A percentile compares a stretch with the other conserved stretches of the same genome.
phyloP scores from a whole-genome alignment of 1,140 invertebrate genomes.

The honey bee (Apis mellifera) region DNA sequence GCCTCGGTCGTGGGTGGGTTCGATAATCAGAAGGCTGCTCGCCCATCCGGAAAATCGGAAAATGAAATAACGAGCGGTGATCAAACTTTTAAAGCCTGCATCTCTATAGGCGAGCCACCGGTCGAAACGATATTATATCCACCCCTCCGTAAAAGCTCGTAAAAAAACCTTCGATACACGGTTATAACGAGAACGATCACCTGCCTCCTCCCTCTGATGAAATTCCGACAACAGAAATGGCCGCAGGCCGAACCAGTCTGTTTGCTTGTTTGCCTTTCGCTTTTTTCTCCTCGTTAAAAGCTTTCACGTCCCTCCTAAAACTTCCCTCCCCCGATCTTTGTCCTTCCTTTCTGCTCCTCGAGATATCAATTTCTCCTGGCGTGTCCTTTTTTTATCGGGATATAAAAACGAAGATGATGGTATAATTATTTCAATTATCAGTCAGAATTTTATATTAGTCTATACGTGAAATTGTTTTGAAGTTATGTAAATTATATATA shows the following conservation, averaged over 20 bases:
- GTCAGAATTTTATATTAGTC: no score
- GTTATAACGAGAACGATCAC: neutral
- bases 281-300: neutral
- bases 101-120: neutral
- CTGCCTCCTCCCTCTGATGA: constrained; percentile 3
- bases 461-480: no score
- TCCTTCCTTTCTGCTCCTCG: neutral
- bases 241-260: neutral
- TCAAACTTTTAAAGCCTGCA: constrained; percentile 31
- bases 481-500: no score
- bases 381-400: neutral
- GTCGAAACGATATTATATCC: constrained; percentile 11
- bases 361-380: neutral
- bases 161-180: constrained; percentile 19
- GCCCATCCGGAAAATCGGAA: constrained; percentile 41
- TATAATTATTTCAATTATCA: no score
- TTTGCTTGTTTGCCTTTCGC: neutral
- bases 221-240: constrained; percentile 14
- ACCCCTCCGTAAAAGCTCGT: constrained; percentile 1
- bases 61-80: constrained; percentile 50
- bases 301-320: neutral
- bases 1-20: neutral
- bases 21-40: constrained; percentile 31
- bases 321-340: neutral
- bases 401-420: neutral